phyloP scores from a whole-genome alignment of 2,888 invertebrate genomes.

The Mimachlamys varia region DNA sequence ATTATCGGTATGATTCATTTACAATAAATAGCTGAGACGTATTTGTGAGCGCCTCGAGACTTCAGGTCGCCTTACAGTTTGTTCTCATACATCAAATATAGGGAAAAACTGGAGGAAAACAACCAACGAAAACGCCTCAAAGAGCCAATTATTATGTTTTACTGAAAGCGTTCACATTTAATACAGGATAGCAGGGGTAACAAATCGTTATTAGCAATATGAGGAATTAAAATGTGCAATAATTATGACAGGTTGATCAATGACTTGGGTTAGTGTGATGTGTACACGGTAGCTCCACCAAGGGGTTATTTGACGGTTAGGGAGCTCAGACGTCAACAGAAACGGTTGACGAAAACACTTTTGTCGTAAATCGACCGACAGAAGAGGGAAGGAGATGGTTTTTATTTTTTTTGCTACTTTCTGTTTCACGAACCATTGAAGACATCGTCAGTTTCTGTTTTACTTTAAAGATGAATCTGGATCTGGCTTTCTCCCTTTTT shows the following conservation, averaged over 20 bases:
- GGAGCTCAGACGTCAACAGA: neutral
- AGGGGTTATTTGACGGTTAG: neutral
- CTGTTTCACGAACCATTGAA: too few species aligned
- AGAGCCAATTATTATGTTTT: neutral
- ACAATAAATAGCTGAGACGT: constrained; percentile 16
- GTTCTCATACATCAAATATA: constrained; percentile 22
- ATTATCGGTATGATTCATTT: constrained; percentile 19
- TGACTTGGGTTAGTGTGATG: neutral
- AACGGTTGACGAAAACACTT: neutral
- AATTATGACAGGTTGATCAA: neutral
- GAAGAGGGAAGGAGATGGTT: neutral
- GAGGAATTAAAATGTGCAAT: neutral
- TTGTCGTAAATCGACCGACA: neutral
- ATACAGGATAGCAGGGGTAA: neutral
- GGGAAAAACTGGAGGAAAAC: neutral
- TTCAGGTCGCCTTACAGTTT: constrained; percentile 2
- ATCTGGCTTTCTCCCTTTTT: too few species aligned
- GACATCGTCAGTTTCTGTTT: too few species aligned
- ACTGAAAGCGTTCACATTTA: neutral
- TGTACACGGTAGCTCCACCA: neutral
- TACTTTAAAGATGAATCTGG: too few species aligned
- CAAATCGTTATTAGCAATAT: neutral
- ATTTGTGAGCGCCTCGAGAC: neutral
- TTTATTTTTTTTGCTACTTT: too few species aligned
- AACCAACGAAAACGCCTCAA: neutral